Base-by-base conservation (phyloP, 2,888 invertebrate species). In the Monochamus alternatus region DNA sequence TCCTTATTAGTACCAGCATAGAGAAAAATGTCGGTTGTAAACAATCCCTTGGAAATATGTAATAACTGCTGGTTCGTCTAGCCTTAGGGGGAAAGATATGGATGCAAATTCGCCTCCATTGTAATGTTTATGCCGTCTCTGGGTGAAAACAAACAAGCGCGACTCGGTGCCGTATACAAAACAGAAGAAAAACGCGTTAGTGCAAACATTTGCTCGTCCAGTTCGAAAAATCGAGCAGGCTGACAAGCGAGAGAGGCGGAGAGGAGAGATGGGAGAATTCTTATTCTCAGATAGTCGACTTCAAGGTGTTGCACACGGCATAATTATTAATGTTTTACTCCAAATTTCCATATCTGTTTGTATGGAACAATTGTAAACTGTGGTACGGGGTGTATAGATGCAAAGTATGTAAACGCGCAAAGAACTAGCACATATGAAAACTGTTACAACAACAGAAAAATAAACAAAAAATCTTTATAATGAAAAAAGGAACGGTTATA, bases 1-100 rank as follows among this genome's bases (percentile, higher is more conserved):
- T 81, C 80, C 82, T 82, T 82, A 81, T 82, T 80, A 76, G 82
- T 76, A 67, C 74, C 71, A 12, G 69, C 59, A 69, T 62, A 73
- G 51, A 77, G 72, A 79, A 80, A 80, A 79, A 67, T 55, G 31
- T 32, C 14, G 5, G 52, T 32, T 55, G 31, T 67, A 67, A 67
- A 14, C 32, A 59, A 43, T 43, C 59, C 59, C 43, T 8, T 43
- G 22, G 77, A 75, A 81, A 79, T 76, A 81, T 79, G 47, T 71
- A 69, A 78, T 79, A 74, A 78, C 72, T 62, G 70, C 47, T 72
- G 51, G 58, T 68, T 55, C 70, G 74, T 72, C 51, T 60, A 38
- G 68, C 52, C 65, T n/a, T 32, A 55, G 38, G 51, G 22, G 3
- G 9, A 60, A 44, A 38, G 22, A 58, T 65, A 58, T 60, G 60